Evolutionary conservation across 1,140 invertebrate genomes (phyloP).

Genomic region (Drosophila chauvacae): DNA sequence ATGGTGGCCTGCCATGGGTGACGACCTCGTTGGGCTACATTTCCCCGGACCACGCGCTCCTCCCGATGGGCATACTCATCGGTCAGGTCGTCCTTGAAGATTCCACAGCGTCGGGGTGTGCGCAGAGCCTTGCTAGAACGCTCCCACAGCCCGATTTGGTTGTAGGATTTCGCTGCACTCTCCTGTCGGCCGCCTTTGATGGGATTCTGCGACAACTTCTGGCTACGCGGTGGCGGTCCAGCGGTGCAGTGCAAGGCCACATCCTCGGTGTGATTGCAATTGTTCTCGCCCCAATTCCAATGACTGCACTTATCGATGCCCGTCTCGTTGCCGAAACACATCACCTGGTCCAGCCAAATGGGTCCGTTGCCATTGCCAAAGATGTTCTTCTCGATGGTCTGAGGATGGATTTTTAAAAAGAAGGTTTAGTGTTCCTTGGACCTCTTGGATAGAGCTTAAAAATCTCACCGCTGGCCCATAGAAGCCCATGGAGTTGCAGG

Average conservation of each 20-base stretch:
- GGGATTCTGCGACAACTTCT: constrained; percentile 11
- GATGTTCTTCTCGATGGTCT: constrained; percentile 75
- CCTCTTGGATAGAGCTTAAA: neutral
- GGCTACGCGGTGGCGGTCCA: constrained; percentile 51
- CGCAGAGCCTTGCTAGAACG: constrained; percentile 65
- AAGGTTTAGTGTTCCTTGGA: neutral
- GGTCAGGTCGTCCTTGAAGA: constrained; percentile 62
- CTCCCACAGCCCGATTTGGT: constrained; percentile 73
- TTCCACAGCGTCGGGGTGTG: constrained; percentile 72
- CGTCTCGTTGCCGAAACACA: constrained; percentile 89
- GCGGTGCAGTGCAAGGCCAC: constrained; percentile 87
- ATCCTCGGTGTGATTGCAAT: constrained; percentile 91
- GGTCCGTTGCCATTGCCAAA: constrained; percentile 86
- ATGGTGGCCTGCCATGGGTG: constrained; percentile 94
- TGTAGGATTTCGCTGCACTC: constrained; percentile 1
- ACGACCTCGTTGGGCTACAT: constrained; percentile 86
- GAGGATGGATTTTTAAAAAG: neutral
- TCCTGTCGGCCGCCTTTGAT: constrained; percentile 12
- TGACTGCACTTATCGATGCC: constrained; percentile 88
- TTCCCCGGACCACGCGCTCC: constrained; percentile 86
- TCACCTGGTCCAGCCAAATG: constrained; percentile 91
- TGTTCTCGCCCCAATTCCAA: constrained; percentile 89
- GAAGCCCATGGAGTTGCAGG: constrained; percentile 88
- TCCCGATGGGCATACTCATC: constrained; percentile 83
- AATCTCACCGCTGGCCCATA: constrained; percentile 85